phyloP scores from a whole-genome alignment of 2,888 invertebrate genomes.

The Diarsia mendica region DNA sequence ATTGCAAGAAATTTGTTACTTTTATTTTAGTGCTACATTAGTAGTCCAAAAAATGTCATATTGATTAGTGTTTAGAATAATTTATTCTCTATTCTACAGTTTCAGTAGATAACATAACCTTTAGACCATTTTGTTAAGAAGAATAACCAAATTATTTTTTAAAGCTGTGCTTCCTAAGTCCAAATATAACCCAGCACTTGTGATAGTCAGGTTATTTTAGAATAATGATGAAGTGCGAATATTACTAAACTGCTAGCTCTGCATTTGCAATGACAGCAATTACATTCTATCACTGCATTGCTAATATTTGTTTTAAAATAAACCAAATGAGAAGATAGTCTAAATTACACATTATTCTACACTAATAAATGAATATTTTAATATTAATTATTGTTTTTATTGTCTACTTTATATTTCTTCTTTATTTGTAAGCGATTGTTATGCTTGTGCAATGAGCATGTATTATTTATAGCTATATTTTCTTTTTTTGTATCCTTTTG shows the following conservation, averaged over 20 bases:
- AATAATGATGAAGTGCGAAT: conserved; percentile 7
- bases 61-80: not conserved
- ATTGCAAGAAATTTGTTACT: not conserved
- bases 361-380: not conserved
- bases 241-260: not conserved
- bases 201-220: too few relatives aligned
- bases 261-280: conserved; percentile 17
- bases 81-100: not conserved
- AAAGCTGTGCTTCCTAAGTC: too few relatives aligned
- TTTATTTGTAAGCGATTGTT: not conserved
- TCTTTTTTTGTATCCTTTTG: not conserved
- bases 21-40: not conserved
- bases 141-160: not conserved
- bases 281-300: not conserved
- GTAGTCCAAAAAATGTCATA: not conserved
- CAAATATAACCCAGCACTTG: too few relatives aligned
- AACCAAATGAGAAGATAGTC: not conserved
- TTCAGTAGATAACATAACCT: not conserved
- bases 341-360: not conserved
- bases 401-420: not conserved
- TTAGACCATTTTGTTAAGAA: not conserved
- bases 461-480: conserved; percentile 9
- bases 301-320: not conserved
- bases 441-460: conserved; percentile 9
- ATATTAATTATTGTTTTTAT: not conserved